Conservation (phyloP, 2,113 vertebrate species). For the Lepisosteus oculatus region DNA sequence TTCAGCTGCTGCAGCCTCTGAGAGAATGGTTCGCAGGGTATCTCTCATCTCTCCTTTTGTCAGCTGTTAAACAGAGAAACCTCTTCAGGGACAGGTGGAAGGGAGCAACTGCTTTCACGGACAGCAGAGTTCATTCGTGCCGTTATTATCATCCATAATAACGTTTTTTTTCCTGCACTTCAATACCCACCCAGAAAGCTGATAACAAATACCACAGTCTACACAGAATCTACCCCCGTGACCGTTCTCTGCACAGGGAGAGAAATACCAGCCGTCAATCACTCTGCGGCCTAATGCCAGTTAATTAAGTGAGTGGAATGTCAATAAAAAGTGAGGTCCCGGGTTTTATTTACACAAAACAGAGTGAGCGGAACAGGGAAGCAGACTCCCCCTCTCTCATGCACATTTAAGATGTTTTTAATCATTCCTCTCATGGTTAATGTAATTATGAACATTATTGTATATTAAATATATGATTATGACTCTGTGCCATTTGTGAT, state of each 20-base stretch:
- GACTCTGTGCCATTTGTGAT: no score
- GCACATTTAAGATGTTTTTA: background rate
- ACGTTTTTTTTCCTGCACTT: slow-evolving; percentile 30
- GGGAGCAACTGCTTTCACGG: slow-evolving; percentile 10
- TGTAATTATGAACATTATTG: no score
- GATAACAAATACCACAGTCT: slow-evolving; percentile 19
- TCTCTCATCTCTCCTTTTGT: slow-evolving; percentile 30
- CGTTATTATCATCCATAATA: slow-evolving; percentile 37
- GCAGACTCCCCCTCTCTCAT: background rate
- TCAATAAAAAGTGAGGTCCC: slow-evolving; percentile 8
- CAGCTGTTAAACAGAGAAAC: slow-evolving; percentile 17
- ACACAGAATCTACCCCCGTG: slow-evolving; percentile 25
- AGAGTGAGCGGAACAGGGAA: background rate
- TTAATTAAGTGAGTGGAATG: slow-evolving; percentile 36
- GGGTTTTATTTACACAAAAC: background rate
- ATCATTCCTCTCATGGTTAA: no score
- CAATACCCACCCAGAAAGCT: slow-evolving; percentile 32
- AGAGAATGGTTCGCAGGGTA: slow-evolving; percentile 1
- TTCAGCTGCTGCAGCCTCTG: background rate
- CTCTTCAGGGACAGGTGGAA: slow-evolving; percentile 18
- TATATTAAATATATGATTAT: no score
- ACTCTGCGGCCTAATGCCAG: slow-evolving; percentile 21
- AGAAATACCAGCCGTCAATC: slow-evolving; percentile 37
- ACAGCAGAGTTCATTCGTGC: slow-evolving; percentile 16
- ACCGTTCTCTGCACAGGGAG: slow-evolving; percentile 16